Base-by-base conservation (phyloP, 1,140 invertebrate genomes). In the Apis cerana region DNA sequence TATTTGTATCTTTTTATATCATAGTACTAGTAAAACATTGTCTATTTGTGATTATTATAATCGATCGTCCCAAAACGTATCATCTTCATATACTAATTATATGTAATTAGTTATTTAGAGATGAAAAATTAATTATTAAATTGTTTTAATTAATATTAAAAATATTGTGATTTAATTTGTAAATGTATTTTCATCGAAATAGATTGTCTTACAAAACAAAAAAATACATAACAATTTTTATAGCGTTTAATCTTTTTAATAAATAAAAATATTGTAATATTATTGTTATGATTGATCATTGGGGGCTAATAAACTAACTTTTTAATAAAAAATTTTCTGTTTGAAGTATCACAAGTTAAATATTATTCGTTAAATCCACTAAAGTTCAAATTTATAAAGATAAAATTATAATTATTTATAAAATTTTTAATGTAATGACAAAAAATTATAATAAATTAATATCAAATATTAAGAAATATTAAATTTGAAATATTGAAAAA, bases 251-350 rank as follows among this genome's bases (percentile, higher is more conserved):
- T 64, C 17, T 69, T 48, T 12, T 64, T 77, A 82, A 77, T 52
- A 15, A 56, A 62, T 0, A n/a, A 64, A 17, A 70, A 23, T 70
- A 68, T 71, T 69, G 65, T 82, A 82, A 82, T 17, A 69, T 64
- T 56, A 78, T 56, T 82, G 48, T 82, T 82, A 78, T 68, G 15
- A 82, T 59, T 5, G 58, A 78, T 64, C 65, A 65, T 54, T 70
- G 27, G 15, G 21, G 64, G 50, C 67, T 82, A 78, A 70, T 82
- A 82, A 82, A 82, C 67, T 82, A 78, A 82, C 81, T 78, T 82
- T 82, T 71, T 82, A 62, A 23, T 65, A 56, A 77, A 77, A 78
- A 33, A 43, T 43, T 43, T 43, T 43, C 5, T 43, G 4, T 43
- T 43, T 43, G 5, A 43, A 43, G 0, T 43, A 43, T 43, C 5